Base-by-base conservation (phyloP, 2,797 vertebrate genomes). In the Buceros bicornis region DNA sequence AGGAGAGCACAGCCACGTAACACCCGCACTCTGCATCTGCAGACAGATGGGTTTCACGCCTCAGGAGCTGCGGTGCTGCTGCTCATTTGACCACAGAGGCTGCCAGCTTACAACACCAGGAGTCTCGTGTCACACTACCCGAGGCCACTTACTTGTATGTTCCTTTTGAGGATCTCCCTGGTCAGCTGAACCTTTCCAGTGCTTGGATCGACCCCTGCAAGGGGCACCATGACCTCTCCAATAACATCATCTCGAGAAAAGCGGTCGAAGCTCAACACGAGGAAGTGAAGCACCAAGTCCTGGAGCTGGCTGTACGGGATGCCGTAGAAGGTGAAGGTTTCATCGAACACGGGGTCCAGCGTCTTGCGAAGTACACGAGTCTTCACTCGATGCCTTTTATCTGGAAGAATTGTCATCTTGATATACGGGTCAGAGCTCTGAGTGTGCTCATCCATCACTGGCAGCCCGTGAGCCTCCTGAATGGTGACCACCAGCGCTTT, bases 311-410 rank as follows among this genome's bases (percentile, higher is more conserved):
- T 99, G 97, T 99, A 99, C 0, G 99, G 98, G 94, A 99, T 98
- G 16, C 99, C 99, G 1, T 99, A 99, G 97, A 99, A 99, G 60
- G 99, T 99, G 98, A 99, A 99, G 95, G 99, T 99, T 97, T 99
- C 99, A 1, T 99, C 99, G 2, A 99, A 99, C 18, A 99, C 98
- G 0, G 99, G 99, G 82, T 99, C 99, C 87, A 99, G 98, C 1
- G 99, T 99, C 98, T 99, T 99, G 94, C 99, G 98, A 28, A 99
- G 98, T 8, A 99, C 99, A 0, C 99, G 98, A 70, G 99, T 99
- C 98, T 99, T 99, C 65, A 99, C 99, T 0, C 99, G 98, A 73
- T 99, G 99, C 97, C 99, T 98, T 97, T 99, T 99, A 96, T 99
- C 99, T 0, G 99, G 99, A 42, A 99, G 98, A 66, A 99, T 99